Evolutionary conservation across 1,140 invertebrate genomes (phyloP), one percentile per base, ranked within the genome.

Genomic region (Ips nitidus): DNA sequence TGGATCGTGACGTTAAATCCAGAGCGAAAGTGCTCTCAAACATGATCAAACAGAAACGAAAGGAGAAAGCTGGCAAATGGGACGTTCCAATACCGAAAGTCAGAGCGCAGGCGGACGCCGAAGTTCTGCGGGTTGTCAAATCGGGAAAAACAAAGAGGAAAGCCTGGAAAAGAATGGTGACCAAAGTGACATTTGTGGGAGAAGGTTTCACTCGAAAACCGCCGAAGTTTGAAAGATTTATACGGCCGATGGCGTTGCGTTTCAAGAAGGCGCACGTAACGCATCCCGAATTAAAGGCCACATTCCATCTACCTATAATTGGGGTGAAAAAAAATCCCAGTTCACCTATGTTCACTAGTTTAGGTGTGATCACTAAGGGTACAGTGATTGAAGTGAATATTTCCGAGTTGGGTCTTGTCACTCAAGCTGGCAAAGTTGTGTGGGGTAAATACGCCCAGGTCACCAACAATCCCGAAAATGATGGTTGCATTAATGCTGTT

Each of bases 361-460:
- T 99, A 52, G 98, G 98, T 38, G 97, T 99, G 1, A 98, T 99
- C 42, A 99, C 98, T 0, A 99, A 99, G 83, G 96, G 95, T 77
- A 98, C 96, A 2, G 89, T 98, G 1, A 92, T 98, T 71, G 96
- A 98, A 88, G 92, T 99, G 0, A 99, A 99, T 81, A 96, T 99
- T 73, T 98, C 95, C 58, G 98, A 99, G 83, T 85, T 99, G 55
- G 98, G 98, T 85, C 85, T 99, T 53, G 98, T 99, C 0, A 99
- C 98, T 5, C 96, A 98, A 82, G 92, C 93, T 43, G 98, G 98
- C 66, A 99, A 99, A 90, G 96, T 99, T 70, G 94, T 99, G 1
- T 99, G 98, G 98, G 98, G 97, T 72, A 99, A 99, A 87, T 99
- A 98, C 84, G 98, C 98, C 0, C 98, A 99, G 82, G 97, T 99